phyloP scores from a whole-genome alignment of 2,797 vertebrate species.

The Tokudaia tokunoshimensis region DNA sequence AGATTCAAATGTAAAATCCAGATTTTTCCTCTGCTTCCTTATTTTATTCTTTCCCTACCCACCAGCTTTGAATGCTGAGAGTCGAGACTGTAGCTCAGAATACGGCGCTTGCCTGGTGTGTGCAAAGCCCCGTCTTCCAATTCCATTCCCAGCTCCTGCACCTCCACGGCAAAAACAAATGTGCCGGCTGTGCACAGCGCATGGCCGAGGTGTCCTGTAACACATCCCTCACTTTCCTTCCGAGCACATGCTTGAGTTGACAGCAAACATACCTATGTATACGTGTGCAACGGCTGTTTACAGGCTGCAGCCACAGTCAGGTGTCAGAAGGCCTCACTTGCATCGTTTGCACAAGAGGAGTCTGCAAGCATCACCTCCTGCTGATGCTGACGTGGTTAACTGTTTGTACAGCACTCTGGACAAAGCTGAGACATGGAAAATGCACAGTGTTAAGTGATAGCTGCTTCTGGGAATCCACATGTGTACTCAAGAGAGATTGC shows the following conservation, averaged over 20 bases:
- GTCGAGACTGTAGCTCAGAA: not conserved
- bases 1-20: not conserved
- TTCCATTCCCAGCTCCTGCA: not conserved
- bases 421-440: not conserved
- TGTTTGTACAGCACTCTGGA: no score
- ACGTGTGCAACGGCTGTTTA: not conserved
- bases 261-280: not conserved
- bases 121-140: not conserved
- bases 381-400: not conserved
- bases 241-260: no score
- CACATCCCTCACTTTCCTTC: not conserved
- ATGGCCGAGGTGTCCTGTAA: no score
- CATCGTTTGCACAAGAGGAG: not conserved
- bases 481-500: not conserved
- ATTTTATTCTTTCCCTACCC: not conserved
- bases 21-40: not conserved
- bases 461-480: not conserved
- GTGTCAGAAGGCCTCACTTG: not conserved
- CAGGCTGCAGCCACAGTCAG: not conserved
- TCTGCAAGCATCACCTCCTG: not conserved
- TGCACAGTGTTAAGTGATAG: not conserved
- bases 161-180: not conserved
- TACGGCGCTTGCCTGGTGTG: not conserved
- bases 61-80: not conserved
- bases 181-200: not conserved